phyloP scores from a whole-genome alignment of 2,113 vertebrate species.

The Upupa epops region DNA sequence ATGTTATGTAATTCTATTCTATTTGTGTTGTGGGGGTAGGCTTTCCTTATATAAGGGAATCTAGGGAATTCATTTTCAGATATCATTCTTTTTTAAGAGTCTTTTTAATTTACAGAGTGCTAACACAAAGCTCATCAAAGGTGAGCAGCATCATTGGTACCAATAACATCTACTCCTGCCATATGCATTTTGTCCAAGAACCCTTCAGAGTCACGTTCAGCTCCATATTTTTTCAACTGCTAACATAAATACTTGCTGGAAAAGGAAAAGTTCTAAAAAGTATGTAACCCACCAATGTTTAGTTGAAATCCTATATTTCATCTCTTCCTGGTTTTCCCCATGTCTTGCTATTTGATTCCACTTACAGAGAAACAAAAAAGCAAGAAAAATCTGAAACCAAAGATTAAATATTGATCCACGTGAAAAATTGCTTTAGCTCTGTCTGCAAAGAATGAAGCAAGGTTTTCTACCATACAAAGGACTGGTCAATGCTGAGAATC shows the following conservation, averaged over 20 bases:
- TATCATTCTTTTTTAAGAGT: neutral
- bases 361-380: neutral
- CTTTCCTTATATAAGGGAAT: neutral
- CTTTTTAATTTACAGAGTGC: neutral
- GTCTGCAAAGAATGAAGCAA: neutral
- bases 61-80: neutral
- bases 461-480: constrained; percentile 7
- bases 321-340: neutral
- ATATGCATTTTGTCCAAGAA: neutral
- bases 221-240: neutral
- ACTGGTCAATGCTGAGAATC: neutral
- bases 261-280: neutral
- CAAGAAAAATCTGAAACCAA: neutral
- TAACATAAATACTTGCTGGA: neutral
- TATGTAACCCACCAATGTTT: neutral
- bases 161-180: neutral
- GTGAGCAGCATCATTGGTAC: neutral
- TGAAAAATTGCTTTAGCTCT: constrained; percentile 36
- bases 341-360: neutral
- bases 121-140: neutral
- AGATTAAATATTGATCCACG: constrained; percentile 52
- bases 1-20: neutral
- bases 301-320: neutral
- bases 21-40: fast-evolving
- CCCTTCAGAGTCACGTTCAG: neutral